Conservation (phyloP, 2,113 vertebrate genomes). For the Mixornis gularis region DNA sequence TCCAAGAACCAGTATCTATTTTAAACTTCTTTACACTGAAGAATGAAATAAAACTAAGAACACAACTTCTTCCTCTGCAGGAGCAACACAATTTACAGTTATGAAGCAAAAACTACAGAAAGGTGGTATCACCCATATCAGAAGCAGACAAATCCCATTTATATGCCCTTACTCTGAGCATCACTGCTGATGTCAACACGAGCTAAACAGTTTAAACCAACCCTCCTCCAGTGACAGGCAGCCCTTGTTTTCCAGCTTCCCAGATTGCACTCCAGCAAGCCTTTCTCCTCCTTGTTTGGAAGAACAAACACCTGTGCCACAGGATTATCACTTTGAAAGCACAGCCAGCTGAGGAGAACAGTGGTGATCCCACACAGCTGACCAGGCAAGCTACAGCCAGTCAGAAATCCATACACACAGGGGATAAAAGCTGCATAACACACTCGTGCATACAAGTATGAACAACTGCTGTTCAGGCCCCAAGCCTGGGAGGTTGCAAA, state of each 20-base stretch:
- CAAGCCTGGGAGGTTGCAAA: background rate
- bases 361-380: background rate
- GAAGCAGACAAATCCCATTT: background rate
- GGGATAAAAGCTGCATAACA: background rate
- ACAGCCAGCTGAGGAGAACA: background rate
- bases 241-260: background rate
- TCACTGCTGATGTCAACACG: background rate
- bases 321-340: background rate
- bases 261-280: background rate
- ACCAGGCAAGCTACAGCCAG: background rate
- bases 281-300: background rate
- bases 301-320: background rate
- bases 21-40: background rate
- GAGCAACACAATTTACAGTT: background rate
- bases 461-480: background rate
- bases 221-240: background rate
- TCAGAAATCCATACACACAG: accelerated
- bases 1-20: background rate
- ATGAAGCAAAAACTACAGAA: background rate
- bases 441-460: accelerated
- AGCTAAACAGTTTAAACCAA: background rate
- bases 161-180: background rate
- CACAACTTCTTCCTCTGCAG: background rate
- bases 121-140: background rate
- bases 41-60: background rate